Evolutionary conservation across 1,140 invertebrate species (phyloP), one percentile per base, ranked within the genome.

Genomic region (Leptopilina clavipes): DNA sequence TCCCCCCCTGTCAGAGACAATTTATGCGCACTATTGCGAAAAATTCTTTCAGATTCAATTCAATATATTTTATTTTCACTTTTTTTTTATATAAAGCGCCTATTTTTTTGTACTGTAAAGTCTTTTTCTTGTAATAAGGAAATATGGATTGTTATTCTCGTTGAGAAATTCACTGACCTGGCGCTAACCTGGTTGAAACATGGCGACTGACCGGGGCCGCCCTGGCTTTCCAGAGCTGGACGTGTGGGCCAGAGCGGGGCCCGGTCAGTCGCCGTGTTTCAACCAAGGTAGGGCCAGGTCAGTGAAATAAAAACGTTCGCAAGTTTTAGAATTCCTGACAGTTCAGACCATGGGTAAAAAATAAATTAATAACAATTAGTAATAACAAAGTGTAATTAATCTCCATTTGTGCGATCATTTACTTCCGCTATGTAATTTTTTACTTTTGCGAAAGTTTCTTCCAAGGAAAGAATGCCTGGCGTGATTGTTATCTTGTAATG

Each of bases 1-100:
- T n/a, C 22, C 22, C 37, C n/a, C 5, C 5, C 14, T 65, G 12
- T 31, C 12, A 65, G 22, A 31, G 25, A 31, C 59, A 65, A 37
- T 65, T 65, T 65, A 65, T 65, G 59, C n/a, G n/a, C 25, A 31
- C 59, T 31, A 37, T 65, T 65, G 59, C 59, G 22, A 65, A 65
- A 65, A 65, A 31, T 65, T 37, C 9, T 14, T 14, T 17, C 11
- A 65, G 25, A 65, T 65, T 65, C 22, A 12, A 31, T 59, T 25
- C 56, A 10, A 59, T 59, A 22, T 65, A 65, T 31, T 65, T 65
- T 65, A 65, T 65, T 65, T 65, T 14, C 59, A 65, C 59, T 65
- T 31, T 65, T 65, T n/a, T 12, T 65, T 65, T 65, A 11, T 31
- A 65, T 18, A 31, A 31, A 31, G 5, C 9, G 0, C 11, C 18